Evolutionary conservation across 2,888 invertebrate species (phyloP).

Genomic region (Caenorhabditis parvicauda): DNA sequence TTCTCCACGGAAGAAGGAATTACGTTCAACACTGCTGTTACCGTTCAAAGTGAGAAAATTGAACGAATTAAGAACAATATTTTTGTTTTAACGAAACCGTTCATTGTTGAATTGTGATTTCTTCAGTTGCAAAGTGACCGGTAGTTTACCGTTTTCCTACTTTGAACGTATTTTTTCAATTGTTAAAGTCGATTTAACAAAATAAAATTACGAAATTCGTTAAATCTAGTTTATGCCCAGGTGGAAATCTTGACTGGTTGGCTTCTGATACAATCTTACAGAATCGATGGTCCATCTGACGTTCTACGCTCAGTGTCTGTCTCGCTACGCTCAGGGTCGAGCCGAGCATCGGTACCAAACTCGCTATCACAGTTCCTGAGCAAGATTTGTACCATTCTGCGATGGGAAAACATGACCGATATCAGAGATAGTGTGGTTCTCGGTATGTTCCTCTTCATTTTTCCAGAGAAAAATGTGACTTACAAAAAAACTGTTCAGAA

Average conservation of each 20-base stretch:
- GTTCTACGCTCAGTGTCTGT: conserved; percentile 39
- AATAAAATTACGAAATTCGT: too few relatives aligned
- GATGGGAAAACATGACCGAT: conserved; percentile 84
- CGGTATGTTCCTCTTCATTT: conserved; percentile 72
- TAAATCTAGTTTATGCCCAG: background rate
- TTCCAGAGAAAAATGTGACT: too few relatives aligned
- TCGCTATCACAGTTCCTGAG: conserved; percentile 28
- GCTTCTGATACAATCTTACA: conserved; percentile 1
- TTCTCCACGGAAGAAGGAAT: too few relatives aligned
- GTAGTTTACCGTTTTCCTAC: background rate
- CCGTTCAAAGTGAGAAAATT: too few relatives aligned
- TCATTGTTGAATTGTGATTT: too few relatives aligned
- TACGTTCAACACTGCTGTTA: too few relatives aligned
- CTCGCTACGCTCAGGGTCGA: conserved; percentile 27
- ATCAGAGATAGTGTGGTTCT: conserved; percentile 89
- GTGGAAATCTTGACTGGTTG: background rate
- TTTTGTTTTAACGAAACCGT: too few relatives aligned
- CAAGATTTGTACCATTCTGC: conserved; percentile 72
- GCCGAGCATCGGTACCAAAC: conserved; percentile 21
- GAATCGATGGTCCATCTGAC: conserved; percentile 33
- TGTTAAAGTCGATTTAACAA: too few relatives aligned
- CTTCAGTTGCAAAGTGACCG: too few relatives aligned
- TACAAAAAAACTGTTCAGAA: background rate
- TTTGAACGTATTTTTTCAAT: background rate
- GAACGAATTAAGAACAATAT: too few relatives aligned